phyloP scores from a whole-genome alignment of 2,797 vertebrate genomes.

The Percopsis omiscomaycus region DNA sequence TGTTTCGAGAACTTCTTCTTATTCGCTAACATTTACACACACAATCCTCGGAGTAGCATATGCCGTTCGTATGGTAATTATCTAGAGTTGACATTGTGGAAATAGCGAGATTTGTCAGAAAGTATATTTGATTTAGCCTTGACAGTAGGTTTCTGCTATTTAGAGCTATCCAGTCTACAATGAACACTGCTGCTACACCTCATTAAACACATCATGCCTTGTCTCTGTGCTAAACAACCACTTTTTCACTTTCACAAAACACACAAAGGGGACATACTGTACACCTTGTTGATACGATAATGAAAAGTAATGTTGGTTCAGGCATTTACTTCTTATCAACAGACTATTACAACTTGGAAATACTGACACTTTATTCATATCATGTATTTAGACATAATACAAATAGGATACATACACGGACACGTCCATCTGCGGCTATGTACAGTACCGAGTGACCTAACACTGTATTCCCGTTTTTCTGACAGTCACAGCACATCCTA shows the following conservation, averaged over 20 bases:
- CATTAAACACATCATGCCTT: slow-evolving; percentile 75
- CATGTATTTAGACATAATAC: background rate
- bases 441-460: slow-evolving; percentile 65
- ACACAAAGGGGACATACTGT: slow-evolving; percentile 13
- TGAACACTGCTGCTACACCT: slow-evolving; percentile 75
- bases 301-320: background rate
- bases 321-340: slow-evolving; percentile 6
- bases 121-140: slow-evolving; percentile 32
- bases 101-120: slow-evolving; percentile 36
- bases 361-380: slow-evolving; percentile 11
- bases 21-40: slow-evolving; percentile 38
- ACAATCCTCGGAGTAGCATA: slow-evolving; percentile 58
- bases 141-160: slow-evolving; percentile 29
- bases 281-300: slow-evolving; percentile 32
- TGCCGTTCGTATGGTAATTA: slow-evolving; percentile 34
- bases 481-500: slow-evolving; percentile 49
- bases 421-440: slow-evolving; percentile 31
- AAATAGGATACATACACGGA: slow-evolving; percentile 4
- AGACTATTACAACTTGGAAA: slow-evolving; percentile 2
- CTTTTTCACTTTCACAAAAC: slow-evolving; percentile 38
- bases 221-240: slow-evolving; percentile 66
- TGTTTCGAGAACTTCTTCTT: slow-evolving; percentile 41
- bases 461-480: slow-evolving; percentile 65
- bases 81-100: slow-evolving; percentile 49
- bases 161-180: slow-evolving; percentile 44